Evolutionary conservation across 2,797 vertebrate species (phyloP), one percentile per base, ranked within the genome.

Genomic region (Dipus sagitta): DNA sequence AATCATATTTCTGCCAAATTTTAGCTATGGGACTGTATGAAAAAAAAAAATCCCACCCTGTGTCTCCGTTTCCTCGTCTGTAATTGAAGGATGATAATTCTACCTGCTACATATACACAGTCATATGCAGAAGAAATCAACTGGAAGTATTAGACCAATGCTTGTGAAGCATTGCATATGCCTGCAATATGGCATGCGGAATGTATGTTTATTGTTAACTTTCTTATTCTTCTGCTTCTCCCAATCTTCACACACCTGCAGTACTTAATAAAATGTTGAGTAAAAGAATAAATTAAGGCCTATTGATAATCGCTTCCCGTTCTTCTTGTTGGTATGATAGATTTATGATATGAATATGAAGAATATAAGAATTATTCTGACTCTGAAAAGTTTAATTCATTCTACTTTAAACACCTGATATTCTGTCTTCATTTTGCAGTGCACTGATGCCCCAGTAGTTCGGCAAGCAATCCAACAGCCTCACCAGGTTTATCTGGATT

Each of bases 311-410:
- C 28, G 32, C 42, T 18, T 21, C 12, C 28, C 4, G 2, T 23
- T 71, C 32, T 26, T 5, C 32, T 23, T 21, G 14, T n/a, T 65
- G 18, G 20, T 92, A 74, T 64, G 60, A 79, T 24, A 88, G 3
- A 76, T 47, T 87, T 77, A 90, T 84, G 8, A 9, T 70, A 84
- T 13, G 24, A 84, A 83, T 85, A 71, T 32, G 24, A 95, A n/a
- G 28, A 94, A 28, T 62, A 87, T 17, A 93, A 20, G 11, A 77
- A 58, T 89, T 94, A 87, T 87, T 90, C 72, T 87, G 47, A 38
- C 60, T 87, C 90, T 94, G 70, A 54, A 88, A 94, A 80, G 64
- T 80, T 38, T 11, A 91, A 42, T 68, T 89, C n/a, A 68, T 68
- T 91, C 24, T 84, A 42, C 24, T 62, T 64, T 81, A 77, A 67